Percentiles rank a stretch among this genome's conserved stretches.
phyloP scores from a whole-genome alignment of 2,888 invertebrate genomes.

The Megastigmus dorsalis region DNA sequence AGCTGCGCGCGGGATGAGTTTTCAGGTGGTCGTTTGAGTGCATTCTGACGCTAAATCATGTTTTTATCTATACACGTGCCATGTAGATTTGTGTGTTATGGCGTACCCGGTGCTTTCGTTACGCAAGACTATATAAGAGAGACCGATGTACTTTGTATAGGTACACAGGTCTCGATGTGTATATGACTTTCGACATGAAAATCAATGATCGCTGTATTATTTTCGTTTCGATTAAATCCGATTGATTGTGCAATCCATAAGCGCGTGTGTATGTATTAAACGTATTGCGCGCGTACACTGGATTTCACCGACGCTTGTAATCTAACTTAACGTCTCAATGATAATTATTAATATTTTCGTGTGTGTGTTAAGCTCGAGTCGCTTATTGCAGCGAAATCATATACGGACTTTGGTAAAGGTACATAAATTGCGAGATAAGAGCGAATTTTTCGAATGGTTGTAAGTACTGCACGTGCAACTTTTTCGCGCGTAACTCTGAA shows the following conservation, averaged over 20 bases:
- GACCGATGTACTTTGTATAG: no score
- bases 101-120: no score
- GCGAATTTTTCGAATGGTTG: no score
- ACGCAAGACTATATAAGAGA: no score
- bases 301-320: conserved; percentile 26
- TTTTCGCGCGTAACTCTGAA: background rate
- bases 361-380: conserved; percentile 14
- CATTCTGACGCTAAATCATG: no score
- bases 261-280: background rate
- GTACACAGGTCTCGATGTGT: no score
- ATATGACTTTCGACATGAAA: conserved; percentile 24
- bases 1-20: background rate
- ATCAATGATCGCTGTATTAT: conserved; percentile 22
- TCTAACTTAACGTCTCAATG: background rate
- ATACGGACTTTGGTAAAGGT: background rate
- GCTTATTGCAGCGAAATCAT: background rate
- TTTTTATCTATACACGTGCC: no score
- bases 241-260: conserved; percentile 24
- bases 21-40: no score
- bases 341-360: background rate
- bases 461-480: no score
- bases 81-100: no score
- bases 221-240: conserved; percentile 14
- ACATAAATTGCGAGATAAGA: background rate
- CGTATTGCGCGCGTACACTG: background rate